Base-by-base conservation (phyloP, 2,797 vertebrate species). In the Cossypha caffra region DNA sequence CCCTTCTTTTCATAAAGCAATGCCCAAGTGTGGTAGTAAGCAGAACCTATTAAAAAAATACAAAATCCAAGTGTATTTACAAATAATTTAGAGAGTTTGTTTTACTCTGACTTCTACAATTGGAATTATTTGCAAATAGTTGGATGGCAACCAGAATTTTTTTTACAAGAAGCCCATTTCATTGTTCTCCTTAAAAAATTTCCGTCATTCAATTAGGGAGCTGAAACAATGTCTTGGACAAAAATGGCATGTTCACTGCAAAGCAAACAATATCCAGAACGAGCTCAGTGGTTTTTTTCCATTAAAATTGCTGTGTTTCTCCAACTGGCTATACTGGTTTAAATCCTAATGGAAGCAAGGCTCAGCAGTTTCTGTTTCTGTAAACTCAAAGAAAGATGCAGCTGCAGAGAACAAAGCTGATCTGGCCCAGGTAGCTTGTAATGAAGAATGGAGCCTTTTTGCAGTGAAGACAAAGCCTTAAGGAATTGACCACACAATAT, bases 181-280 rank as follows among this genome's bases (percentile, higher is more conserved):
- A 96, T 96, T 96, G 92, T 96, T 96, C 90, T 91, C 42, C 75
- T 85, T 93, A 52, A 91, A 93, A 96, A 95, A 77, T 92, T 96
- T 94, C 84, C 84, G 35, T 89, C 90, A 89, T 82, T 92, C 90
- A 94, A 43, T 96, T 92, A 92, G 25, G 75, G 86, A 93, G 40
- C 86, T 54, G 64, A 97, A 96, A 96, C 93, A 96, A 97, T 96
- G 96, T 93, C 92, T 96, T 96, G 95, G 95, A 95, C 84, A 92
- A 95, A 95, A 96, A 74, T 67, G 52, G 80, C 64, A 82, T 82
- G 81, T 93, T 95, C 4, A 0, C 57, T 93, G 88, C 71, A 94
- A 72, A 96, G 75, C 85, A 93, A 97, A 95, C 82, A 91, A 94
- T 86, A 79, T 84, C 14, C 90, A 91, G 96, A 95, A 72, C 64